Evolutionary conservation across 2,888 invertebrate genomes (phyloP), one percentile per base, ranked within the genome.

Genomic region (Augochlorella aurata): DNA sequence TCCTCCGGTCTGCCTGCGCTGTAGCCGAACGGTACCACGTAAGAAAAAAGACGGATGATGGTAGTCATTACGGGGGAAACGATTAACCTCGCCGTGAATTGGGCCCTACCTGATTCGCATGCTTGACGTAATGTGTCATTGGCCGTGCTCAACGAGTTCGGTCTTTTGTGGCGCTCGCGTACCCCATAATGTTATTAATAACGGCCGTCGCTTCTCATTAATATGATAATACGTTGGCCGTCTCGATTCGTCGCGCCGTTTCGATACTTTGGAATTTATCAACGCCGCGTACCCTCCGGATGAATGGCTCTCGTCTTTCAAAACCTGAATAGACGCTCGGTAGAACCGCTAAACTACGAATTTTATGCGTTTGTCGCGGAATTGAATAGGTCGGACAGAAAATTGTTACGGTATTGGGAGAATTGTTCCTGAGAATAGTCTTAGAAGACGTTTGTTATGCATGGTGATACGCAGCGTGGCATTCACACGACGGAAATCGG

Each of bases 51-150:
- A 52, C 50, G 63, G 47, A 45, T 68, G 68, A 44, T 61, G 44
- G 50, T 67, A 63, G 67, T 66, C 66, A 78, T 85, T 85, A 77
- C 58, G 44, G 61, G 4, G 21, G 29, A 47, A 74, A 61, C 65
- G 66, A 74, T 74, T 74, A 63, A 21, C 16, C 65, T 50, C 38
- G 38, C 44, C 76, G 24, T 24, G 44, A 50, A 69, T 63, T 24
- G 58, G 49, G 70, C 52, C 54, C 18, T 66, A 49, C 68, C 24
- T 45, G 45, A 66, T 68, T 72, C 69, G 72, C 68, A 29, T 69
- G 29, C 67, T 50, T 29, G 10, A 38, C 14, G 2, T 7, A 72
- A 68, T 50, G n/a, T 68, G 68, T 68, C 68, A 50, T 50, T 68
- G 65, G 44, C 44, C n/a, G 12, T n/a, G 65, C 18, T 65, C 65